Base-by-base conservation (phyloP, 2,113 vertebrate species). In the Eleginops maclovinus region DNA sequence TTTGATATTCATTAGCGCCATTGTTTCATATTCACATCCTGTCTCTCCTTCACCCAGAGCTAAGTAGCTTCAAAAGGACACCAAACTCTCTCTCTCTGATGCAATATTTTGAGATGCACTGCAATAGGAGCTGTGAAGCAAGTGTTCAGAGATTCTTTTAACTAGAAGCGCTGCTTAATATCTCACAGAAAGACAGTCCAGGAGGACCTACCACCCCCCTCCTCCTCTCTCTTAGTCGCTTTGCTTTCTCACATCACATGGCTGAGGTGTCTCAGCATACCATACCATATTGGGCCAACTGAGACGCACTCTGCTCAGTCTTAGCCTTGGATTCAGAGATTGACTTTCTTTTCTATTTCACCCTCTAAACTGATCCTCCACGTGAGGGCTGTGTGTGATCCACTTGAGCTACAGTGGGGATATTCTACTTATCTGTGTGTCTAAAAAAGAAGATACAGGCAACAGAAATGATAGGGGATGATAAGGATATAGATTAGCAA, bases 231-330 rank as follows among this genome's bases (percentile, higher is more conserved):
- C 76, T 70, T 72, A 84, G 88, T 90, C 77, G 81, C 89, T 89
- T 87, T 89, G 80, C 82, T 72, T 88, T 83, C 84, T 88, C 82
- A 51, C 78, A 87, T 91, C 91, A 90, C 90, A 90, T 88, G 86
- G 79, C 74, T 41, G 87, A 90, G 78, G 85, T 91, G 90, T 91
- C 89, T 90, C 77, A 68, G 83, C 93, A 94, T 95, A 93, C 93
- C 94, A 94, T 88, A 92, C 94, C 94, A 91, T 94, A 93, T 94
- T 94, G 92, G 93, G 94, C 74, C 72, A 91, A 90, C 49, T 46
- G 50, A 79, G 72, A 68, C 8, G 40, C 62, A 80, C 77, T 82
- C 75, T 73, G 59, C 77, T 71, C 4, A 9, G 66, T 61, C 83
- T 81, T 66, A 80, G 65, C 72, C 69, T 75, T 54, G 77, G 81